Conservation (phyloP, 2,797 vertebrate species). For the Platalea minor region DNA sequence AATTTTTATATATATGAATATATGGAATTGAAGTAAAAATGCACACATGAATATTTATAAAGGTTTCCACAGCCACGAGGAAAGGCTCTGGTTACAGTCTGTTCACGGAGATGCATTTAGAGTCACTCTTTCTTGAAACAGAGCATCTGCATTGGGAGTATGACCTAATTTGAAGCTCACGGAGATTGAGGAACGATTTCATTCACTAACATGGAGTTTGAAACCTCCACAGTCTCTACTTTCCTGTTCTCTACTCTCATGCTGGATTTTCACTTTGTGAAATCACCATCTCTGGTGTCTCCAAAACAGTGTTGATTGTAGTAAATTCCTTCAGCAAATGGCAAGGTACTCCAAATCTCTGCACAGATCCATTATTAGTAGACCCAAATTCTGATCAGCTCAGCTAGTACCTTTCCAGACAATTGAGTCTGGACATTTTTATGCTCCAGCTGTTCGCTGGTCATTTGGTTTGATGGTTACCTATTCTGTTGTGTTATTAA, state of each 20-base stretch:
- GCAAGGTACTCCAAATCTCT: neutral
- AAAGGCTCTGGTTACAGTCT: neutral
- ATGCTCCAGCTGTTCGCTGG: neutral
- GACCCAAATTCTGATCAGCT: neutral
- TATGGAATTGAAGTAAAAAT: neutral
- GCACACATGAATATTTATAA: neutral
- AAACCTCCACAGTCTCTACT: neutral
- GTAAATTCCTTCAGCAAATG: neutral
- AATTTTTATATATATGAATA: neutral
- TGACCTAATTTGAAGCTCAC: neutral
- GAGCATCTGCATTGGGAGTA: neutral
- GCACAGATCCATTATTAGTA: neutral
- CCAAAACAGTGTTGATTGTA: neutral
- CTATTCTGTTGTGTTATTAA: neutral
- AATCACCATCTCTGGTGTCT: neutral
- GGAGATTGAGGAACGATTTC: neutral
- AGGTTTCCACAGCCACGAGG: neutral
- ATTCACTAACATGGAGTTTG: neutral
- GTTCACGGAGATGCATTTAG: neutral
- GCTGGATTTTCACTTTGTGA: neutral
- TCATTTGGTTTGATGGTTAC: neutral
- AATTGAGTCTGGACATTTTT: neutral
- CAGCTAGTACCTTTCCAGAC: neutral
- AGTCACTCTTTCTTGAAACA: neutral
- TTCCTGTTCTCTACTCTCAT: neutral